A percentile compares a stretch with the other conserved stretches of the same genome.
These are phyloP conservation scores for Dasyornis broadbenti DNA, from an alignment of 2,113 vertebrate genomes.

Conservation along the genomic window DNA sequence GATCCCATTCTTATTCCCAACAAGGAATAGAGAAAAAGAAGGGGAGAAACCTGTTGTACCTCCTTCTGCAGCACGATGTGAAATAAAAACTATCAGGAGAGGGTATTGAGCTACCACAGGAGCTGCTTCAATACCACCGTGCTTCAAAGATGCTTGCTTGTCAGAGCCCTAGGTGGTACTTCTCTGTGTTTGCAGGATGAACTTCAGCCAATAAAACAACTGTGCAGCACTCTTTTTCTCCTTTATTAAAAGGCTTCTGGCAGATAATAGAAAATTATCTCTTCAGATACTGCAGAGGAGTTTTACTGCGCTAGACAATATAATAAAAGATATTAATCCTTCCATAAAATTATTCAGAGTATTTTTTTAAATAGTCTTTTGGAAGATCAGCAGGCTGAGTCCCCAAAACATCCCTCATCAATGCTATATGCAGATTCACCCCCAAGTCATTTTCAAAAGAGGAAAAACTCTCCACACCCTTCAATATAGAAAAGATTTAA, in stretches of 20 bases:
- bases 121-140: neutral
- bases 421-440: neutral
- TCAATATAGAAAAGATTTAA: neutral
- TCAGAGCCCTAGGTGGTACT: conserved; percentile 23
- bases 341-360: neutral
- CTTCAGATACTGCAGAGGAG: neutral
- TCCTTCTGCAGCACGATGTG: neutral
- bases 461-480: neutral
- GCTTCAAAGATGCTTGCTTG: conserved; percentile 30
- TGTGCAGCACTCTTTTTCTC: neutral
- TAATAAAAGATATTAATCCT: neutral
- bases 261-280: conserved; percentile 23
- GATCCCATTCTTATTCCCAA: neutral
- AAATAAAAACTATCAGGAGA: neutral
- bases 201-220: conserved; percentile 19
- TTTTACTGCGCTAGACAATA: neutral
- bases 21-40: neutral
- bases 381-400: neutral
- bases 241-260: conserved; percentile 34
- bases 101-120: neutral
- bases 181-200: conserved; percentile 6
- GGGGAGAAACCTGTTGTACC: neutral
- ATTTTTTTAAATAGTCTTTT: neutral
- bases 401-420: neutral
- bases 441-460: neutral